These are phyloP conservation scores for Gephyroberyx darwinii DNA, from an alignment of 2,797 vertebrate genomes.

Conservation along the genomic window DNA sequence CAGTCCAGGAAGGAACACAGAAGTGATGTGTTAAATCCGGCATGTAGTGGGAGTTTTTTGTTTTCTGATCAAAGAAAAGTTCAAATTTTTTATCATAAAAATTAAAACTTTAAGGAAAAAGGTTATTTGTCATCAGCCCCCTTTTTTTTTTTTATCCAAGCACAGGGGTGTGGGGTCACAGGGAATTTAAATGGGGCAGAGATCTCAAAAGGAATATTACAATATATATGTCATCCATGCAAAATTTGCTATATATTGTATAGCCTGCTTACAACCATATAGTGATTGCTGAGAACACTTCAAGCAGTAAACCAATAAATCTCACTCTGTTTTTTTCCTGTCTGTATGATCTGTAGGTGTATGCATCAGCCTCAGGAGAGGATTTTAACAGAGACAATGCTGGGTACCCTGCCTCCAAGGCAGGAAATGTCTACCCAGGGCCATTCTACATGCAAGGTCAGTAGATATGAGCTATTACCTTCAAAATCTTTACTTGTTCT, in stretches of 20 bases:
- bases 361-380: conserved; percentile 85
- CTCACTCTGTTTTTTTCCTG: background rate
- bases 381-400: conserved; percentile 88
- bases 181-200: background rate
- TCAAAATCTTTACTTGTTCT: background rate
- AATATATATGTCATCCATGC: background rate
- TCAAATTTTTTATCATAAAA: background rate
- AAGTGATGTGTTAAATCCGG: conserved; percentile 22
- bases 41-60: conserved; percentile 29
- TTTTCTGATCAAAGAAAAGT: conserved; percentile 9
- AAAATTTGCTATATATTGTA: background rate
- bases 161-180: background rate
- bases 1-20: conserved; percentile 5
- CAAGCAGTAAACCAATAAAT: conserved; percentile 3
- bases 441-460: conserved; percentile 93
- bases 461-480: conserved; percentile 36
- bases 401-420: conserved; percentile 86
- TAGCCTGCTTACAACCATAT: background rate
- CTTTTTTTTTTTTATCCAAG: background rate
- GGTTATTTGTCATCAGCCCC: background rate
- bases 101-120: background rate
- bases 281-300: conserved; percentile 5
- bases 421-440: conserved; percentile 88
- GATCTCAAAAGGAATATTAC: background rate
- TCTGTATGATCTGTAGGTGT: conserved; percentile 69